Percentiles rank a stretch among this genome's conserved stretches.
These are phyloP conservation scores for Idaea straminata DNA, from an alignment of 2,888 invertebrate species.

Conservation along the genomic window DNA sequence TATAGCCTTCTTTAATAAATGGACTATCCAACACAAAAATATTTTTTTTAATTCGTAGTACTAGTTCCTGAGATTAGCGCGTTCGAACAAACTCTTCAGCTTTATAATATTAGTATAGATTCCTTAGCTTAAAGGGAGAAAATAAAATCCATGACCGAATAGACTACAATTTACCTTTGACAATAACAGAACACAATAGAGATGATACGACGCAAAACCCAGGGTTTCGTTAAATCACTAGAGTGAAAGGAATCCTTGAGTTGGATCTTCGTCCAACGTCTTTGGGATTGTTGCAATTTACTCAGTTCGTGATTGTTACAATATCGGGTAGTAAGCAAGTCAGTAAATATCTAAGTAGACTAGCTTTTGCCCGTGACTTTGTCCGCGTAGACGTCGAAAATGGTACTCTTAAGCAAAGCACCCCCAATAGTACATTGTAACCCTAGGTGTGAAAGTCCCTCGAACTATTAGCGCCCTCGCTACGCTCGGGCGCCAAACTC, in stretches of 20 bases:
- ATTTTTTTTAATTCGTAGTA: no score
- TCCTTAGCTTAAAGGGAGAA: not conserved
- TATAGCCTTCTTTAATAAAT: no score
- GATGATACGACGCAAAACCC: conserved; percentile 40
- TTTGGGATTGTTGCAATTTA: conserved; percentile 62
- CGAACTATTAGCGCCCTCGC: no score
- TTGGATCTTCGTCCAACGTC: conserved; percentile 61
- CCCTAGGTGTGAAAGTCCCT: no score
- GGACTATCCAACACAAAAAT: no score
- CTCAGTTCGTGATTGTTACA: conserved; percentile 37
- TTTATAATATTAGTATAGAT: no score
- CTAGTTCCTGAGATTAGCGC: no score
- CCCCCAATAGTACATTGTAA: no score
- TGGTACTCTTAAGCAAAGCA: no score
- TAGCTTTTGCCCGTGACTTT: not conserved
- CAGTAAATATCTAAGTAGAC: not conserved
- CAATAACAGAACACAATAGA: conserved; percentile 54
- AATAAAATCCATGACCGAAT: not conserved
- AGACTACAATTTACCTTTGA: not conserved
- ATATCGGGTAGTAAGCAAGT: conserved; percentile 1
- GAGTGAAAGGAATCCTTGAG: conserved; percentile 58
- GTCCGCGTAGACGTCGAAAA: no score
- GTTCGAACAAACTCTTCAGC: no score
- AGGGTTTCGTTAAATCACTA: conserved; percentile 61
- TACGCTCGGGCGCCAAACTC: no score